Conservation (phyloP, 2,888 invertebrate species). For the Hymenopus coronatus region DNA sequence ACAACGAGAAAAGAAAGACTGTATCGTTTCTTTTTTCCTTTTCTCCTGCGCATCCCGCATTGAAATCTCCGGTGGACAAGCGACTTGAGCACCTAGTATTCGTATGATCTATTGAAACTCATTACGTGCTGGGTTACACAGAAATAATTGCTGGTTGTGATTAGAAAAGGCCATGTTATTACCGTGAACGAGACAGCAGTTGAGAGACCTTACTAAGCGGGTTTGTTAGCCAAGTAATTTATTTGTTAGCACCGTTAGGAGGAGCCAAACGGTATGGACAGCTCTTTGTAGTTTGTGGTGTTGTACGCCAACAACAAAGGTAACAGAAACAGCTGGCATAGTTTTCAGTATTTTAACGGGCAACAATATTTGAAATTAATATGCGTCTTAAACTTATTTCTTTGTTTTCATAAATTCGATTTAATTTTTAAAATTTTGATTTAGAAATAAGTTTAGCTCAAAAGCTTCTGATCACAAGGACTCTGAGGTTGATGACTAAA, state of each 20-base stretch:
- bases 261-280: background rate
- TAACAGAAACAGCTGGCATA: too few species aligned
- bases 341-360: too few species aligned
- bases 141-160: background rate
- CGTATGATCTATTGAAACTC: background rate
- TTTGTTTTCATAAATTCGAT: too few species aligned
- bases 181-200: background rate
- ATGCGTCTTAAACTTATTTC: too few species aligned
- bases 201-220: background rate
- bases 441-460: too few species aligned
- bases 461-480: too few species aligned
- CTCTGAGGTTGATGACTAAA: too few species aligned
- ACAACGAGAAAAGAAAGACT: background rate
- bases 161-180: background rate
- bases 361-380: too few species aligned
- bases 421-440: too few species aligned
- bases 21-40: too few species aligned
- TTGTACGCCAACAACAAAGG: background rate
- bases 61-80: background rate
- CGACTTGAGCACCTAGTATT: background rate
- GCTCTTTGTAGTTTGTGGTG: background rate
- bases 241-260: background rate
- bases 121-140: background rate
- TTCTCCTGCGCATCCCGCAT: background rate
- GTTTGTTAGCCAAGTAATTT: background rate